Evolutionary conservation across 1,140 invertebrate genomes (phyloP), one percentile per base, ranked within the genome.

Genomic region (Tyrophagus putrescentiae): DNA sequence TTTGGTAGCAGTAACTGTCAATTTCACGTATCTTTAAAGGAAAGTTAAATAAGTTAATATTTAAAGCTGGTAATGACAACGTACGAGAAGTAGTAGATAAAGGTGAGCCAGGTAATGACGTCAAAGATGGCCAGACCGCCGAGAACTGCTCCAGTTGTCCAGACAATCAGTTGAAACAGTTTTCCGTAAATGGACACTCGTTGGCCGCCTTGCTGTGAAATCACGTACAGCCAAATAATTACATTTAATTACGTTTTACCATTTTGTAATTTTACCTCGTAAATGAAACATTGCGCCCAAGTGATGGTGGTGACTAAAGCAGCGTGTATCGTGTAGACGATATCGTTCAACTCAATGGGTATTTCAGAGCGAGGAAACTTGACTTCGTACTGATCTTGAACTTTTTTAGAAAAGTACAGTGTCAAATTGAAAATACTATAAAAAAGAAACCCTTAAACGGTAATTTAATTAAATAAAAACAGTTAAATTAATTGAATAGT

Each of bases 271-370:
- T 80, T 86, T 63, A 79, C 76, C 83, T 97, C 90, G 75, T 95
- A 98, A 23, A 92, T 73, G 65, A 83, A 83, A 71, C 91, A 95
- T 72, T 99, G 95, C 27, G 91, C 80, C 50, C 75, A 74, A 5
- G 87, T 94, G 44, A 98, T 68, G 5, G 80, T 32, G 11, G 89
- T 93, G 0, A 89, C 84, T 67, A 85, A 76, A 18, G 84, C 73
- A 29, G 95, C 95, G 75, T 98, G 95, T 1, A 95, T 67, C 0
- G 90, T 81, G 71, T 98, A 98, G 56, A 96, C 82, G 44, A 98
- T 87, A 73, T 99, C 95, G 72, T 98, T 98, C n/a, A 91, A 68
- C 74, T 94, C 82, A 1, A 98, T 93, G 7, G 95, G 95, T 76
- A 89, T 93, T 41, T 90, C 75, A 31, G 89, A 85, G 66, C 81